Percentiles rank a stretch among this genome's conserved stretches.
These are phyloP conservation scores for Poeciliopsis occidentalis DNA, from an alignment of 2,113 vertebrate species.

Conservation along the genomic window DNA sequence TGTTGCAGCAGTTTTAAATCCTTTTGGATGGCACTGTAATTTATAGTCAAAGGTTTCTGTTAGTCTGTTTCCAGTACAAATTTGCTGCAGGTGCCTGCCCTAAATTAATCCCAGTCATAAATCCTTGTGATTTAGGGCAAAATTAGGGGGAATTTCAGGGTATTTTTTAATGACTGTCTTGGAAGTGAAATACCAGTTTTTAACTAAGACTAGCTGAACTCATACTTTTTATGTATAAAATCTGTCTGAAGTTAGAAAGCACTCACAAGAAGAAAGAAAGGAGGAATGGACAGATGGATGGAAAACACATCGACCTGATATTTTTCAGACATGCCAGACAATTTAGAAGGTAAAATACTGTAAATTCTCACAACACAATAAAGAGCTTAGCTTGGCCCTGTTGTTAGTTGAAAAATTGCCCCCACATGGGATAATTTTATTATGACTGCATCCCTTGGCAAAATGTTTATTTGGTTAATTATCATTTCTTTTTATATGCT, in stretches of 20 bases:
- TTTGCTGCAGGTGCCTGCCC: not conserved
- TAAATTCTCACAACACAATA: conserved; percentile 8
- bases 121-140: too few species aligned
- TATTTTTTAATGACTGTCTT: too few species aligned
- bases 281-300: too few species aligned
- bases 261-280: not conserved
- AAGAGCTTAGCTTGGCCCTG: not conserved
- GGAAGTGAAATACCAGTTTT: too few species aligned
- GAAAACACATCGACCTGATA: too few species aligned
- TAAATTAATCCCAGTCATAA: not conserved
- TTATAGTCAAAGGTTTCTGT: not conserved
- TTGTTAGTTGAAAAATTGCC: conserved; percentile 41
- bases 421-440: conserved; percentile 53
- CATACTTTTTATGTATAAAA: not conserved
- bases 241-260: not conserved
- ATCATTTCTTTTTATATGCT: conserved; percentile 51
- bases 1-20: not conserved
- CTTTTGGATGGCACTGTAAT: not conserved
- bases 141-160: too few species aligned
- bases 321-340: too few species aligned
- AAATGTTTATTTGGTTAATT: conserved; percentile 70
- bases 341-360: not conserved
- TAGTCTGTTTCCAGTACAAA: not conserved
- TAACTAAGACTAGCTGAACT: too few species aligned
- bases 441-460: conserved; percentile 52